Base-by-base conservation (phyloP, 2,888 invertebrate genomes). In the Choreutis nemorana region DNA sequence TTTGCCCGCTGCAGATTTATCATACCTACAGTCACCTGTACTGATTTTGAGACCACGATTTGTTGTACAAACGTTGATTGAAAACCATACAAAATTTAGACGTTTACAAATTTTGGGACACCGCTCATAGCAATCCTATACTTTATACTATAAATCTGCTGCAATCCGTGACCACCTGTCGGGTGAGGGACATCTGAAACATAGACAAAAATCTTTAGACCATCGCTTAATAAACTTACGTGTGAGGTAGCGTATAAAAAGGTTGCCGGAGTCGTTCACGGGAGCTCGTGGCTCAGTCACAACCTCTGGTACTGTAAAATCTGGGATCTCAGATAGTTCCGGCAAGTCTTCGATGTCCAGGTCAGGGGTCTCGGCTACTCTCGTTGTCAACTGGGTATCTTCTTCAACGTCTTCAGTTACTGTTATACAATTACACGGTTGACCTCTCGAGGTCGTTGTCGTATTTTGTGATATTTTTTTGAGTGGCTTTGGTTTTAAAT, bases 171-270 rank as follows among this genome's bases (percentile, higher is more conserved):
- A n/a, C n/a, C n/a, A n/a, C n/a, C n/a, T n/a, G n/a, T n/a, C n/a
- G n/a, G n/a, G n/a, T n/a, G n/a, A n/a, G 16, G 13, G 14, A 20
- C 28, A 18, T 36, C 72, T 73, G 71, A 30, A 73, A 73, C 63
- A 66, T 39, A n/a, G n/a, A n/a, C n/a, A n/a, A 65, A 48, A 30
- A 11, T n/a, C 21, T 23, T 14, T 11, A 18, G 8, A n/a, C 26
- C 21, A 11, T 3, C 6, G 13, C 15, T 15, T 14, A 26, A 9
- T 26, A 18, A 18, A 75, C 77, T 78, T 71, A 78, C 77, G 75
- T 66, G 77, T 77, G 25, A 78, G 48, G 44, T 75, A 78, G 47
- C 62, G 60, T 52, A 78, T 78, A 58, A 57, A 72, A 46, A 67
- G 52, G 41, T 55, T 62, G 30, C 48, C 50, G 30, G 63, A 52